A percentile compares a stretch with the other conserved stretches of the same genome.
Conservation (phyloP, 2,113 vertebrate species). For the Papio anubis region DNA sequence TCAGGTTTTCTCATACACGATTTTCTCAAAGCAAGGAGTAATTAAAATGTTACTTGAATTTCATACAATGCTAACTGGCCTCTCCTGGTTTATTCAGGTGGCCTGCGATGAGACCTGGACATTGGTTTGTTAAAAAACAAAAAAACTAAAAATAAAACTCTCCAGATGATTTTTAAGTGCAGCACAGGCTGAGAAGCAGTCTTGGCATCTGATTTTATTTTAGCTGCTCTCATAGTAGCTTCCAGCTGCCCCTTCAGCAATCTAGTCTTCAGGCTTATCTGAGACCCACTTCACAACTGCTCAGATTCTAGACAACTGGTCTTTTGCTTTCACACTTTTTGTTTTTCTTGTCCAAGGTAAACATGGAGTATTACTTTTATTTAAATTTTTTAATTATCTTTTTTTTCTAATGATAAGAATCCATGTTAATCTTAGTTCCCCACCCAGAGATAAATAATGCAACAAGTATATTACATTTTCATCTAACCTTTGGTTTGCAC, state of each 20-base stretch:
- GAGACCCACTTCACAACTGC: background rate
- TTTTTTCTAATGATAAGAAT: background rate
- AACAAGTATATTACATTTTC: background rate
- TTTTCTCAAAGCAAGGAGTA: slow-evolving; percentile 15
- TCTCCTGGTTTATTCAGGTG: background rate
- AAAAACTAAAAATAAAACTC: background rate
- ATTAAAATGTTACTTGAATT: background rate
- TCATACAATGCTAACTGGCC: background rate
- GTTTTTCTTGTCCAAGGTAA: background rate
- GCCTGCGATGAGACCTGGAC: background rate
- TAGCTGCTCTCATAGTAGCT: background rate
- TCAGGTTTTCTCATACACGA: background rate
- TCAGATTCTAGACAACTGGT: background rate
- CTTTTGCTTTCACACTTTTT: background rate
- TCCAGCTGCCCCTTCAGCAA: background rate
- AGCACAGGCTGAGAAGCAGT: accelerated
- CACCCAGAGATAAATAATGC: background rate
- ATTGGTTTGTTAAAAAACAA: background rate
- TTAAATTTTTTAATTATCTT: background rate
- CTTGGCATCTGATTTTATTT: background rate
- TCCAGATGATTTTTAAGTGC: background rate
- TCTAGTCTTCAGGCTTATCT: background rate
- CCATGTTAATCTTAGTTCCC: background rate
- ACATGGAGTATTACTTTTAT: background rate
- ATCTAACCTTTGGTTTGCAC: background rate